These are phyloP conservation scores for Neotragus moschatus DNA, from an alignment of 2,113 vertebrate genomes.

Conservation along the genomic window DNA sequence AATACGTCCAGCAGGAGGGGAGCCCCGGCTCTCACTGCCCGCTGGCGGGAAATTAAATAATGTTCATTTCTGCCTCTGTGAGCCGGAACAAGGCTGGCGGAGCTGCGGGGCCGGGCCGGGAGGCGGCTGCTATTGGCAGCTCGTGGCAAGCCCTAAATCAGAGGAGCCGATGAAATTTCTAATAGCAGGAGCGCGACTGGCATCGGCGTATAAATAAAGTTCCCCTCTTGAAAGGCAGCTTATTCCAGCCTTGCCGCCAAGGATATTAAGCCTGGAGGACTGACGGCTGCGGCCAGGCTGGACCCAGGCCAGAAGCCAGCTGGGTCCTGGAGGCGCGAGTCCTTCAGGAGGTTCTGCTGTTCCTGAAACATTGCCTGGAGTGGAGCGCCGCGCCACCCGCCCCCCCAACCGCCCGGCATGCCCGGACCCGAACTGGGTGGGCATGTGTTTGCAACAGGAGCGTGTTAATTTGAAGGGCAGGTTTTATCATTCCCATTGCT, in stretches of 20 bases:
- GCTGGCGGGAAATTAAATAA: slow-evolving; percentile 71
- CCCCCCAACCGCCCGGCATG: fast-evolving
- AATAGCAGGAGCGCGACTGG: slow-evolving; percentile 67
- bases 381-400: not conserved
- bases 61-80: slow-evolving; percentile 58
- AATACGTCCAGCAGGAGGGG: not conserved
- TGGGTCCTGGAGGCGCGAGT: not conserved
- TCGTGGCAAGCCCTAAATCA: slow-evolving; percentile 72
- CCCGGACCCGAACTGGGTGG: no score
- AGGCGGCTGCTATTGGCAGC: slow-evolving; percentile 52
- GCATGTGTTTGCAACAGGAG: not conserved
- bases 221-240: slow-evolving; percentile 57
- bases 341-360: not conserved
- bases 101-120: not conserved
- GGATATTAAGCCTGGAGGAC: slow-evolving; percentile 47
- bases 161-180: slow-evolving; percentile 73
- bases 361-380: not conserved
- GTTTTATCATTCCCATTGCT: not conserved
- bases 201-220: slow-evolving; percentile 33
- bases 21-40: not conserved
- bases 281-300: slow-evolving; percentile 32
- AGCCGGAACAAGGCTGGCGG: slow-evolving; percentile 53
- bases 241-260: slow-evolving; percentile 45
- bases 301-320: slow-evolving; percentile 51
- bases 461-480: not conserved